A percentile compares a stretch with the other conserved stretches of the same genome.
These are phyloP conservation scores for Eulacestoma nigropectus DNA, from an alignment of 2,113 vertebrate species.

Conservation along the genomic window DNA sequence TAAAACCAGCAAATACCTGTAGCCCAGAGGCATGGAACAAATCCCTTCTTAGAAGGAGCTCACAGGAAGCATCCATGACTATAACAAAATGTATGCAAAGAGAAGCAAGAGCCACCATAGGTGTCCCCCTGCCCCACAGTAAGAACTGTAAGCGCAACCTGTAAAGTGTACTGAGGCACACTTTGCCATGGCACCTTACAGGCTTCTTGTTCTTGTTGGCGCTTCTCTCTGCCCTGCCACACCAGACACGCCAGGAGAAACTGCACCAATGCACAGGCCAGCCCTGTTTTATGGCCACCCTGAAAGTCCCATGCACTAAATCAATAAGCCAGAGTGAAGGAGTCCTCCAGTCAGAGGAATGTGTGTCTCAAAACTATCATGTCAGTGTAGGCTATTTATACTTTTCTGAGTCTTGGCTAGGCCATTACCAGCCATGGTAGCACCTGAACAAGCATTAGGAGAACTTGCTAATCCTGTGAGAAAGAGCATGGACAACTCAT, in stretches of 20 bases:
- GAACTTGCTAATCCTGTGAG: not conserved
- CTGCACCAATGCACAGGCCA: not conserved
- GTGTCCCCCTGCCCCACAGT: not conserved
- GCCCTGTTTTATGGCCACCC: not conserved
- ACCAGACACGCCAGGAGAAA: not conserved
- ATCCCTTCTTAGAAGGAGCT: not conserved
- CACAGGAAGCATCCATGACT: not conserved
- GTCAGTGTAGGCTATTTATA: not conserved
- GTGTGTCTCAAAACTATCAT: not conserved
- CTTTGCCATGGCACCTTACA: not conserved
- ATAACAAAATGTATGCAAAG: not conserved
- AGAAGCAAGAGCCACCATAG: not conserved
- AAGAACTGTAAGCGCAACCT: not conserved
- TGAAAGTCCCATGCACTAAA: not conserved
- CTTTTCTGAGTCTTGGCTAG: not conserved
- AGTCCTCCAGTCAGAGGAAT: not conserved
- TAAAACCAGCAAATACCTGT: not conserved
- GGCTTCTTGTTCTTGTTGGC: not conserved
- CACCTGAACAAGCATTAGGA: not conserved
- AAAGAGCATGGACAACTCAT: not conserved
- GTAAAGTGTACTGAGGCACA: not conserved
- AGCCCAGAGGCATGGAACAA: not conserved
- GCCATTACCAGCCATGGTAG: not conserved
- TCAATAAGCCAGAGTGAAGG: not conserved
- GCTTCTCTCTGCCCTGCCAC: not conserved